These are phyloP conservation scores for Ladona fulva DNA, from an alignment of 1,140 invertebrate genomes.

Conservation along the genomic window DNA sequence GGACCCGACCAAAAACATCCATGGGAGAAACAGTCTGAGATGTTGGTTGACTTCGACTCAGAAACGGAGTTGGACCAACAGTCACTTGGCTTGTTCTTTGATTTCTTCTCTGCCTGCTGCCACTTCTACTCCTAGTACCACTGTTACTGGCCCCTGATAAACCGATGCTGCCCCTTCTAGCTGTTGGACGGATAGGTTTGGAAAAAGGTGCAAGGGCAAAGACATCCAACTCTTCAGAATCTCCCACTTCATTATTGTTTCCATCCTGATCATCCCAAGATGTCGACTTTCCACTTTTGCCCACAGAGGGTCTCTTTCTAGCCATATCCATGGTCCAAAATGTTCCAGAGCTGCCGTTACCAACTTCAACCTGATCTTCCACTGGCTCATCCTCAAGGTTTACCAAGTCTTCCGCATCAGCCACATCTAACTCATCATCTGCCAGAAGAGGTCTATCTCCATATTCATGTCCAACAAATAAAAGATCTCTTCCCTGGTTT, in stretches of 20 bases:
- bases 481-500: conserved; percentile 27
- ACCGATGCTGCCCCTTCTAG: conserved; percentile 25
- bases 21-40: conserved; percentile 27
- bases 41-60: conserved; percentile 25
- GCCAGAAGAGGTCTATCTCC: conserved; percentile 66
- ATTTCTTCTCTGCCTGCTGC: background rate
- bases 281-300: conserved; percentile 3
- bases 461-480: conserved; percentile 65
- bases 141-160: background rate
- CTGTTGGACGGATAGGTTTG: conserved; percentile 37
- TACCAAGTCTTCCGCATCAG: conserved; percentile 32
- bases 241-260: conserved; percentile 20
- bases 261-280: conserved; percentile 23
- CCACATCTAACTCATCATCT: conserved; percentile 68
- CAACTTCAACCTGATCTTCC: background rate
- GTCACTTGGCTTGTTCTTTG: conserved; percentile 9
- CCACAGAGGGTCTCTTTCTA: background rate
- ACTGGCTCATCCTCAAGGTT: background rate
- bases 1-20: conserved; percentile 17
- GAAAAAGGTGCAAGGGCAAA: conserved; percentile 67
- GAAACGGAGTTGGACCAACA: conserved; percentile 17
- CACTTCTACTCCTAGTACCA: background rate
- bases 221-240: conserved; percentile 43
- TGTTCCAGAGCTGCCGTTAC: background rate
- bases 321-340: background rate